Conservation (phyloP, 2,797 vertebrate species). For the Galago senegalensis region DNA sequence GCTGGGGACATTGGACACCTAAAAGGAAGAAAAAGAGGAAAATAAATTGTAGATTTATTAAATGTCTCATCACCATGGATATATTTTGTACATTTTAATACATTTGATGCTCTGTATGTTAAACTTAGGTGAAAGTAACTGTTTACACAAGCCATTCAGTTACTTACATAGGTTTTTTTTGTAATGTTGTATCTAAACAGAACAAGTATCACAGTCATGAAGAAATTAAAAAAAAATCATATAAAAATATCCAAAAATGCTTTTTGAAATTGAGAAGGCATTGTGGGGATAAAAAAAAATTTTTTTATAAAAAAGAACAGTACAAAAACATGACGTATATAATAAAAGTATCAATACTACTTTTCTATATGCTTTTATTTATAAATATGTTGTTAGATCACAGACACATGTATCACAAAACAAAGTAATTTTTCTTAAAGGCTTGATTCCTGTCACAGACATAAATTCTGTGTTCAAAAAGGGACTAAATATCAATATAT, state of each 20-base stretch:
- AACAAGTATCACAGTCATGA: background rate
- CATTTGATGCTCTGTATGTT: conserved; percentile 63
- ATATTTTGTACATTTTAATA: conserved; percentile 61
- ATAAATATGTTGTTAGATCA: conserved; percentile 18
- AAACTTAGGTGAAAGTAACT: conserved; percentile 43
- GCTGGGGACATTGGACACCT: conserved; percentile 89
- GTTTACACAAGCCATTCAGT: background rate
- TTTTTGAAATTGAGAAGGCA: conserved; percentile 54
- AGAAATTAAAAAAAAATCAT: background rate
- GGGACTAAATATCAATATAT: conserved; percentile 28
- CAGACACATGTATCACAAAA: conserved; percentile 30
- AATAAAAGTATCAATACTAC: conserved; percentile 8
- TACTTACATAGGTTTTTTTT: conserved; percentile 42
- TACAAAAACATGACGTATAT: conserved; percentile 49
- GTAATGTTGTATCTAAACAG: conserved; percentile 25
- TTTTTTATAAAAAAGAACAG: conserved; percentile 39
- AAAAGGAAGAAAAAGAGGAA: conserved; percentile 80
- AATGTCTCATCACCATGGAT: conserved; percentile 32
- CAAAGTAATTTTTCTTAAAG: conserved; percentile 45
- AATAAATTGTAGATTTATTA: conserved; percentile 75
- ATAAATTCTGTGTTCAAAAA: conserved; percentile 3
- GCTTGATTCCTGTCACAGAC: conserved; percentile 33
- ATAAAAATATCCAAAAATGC: background rate
- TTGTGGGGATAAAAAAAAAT: background rate
- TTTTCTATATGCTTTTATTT: conserved; percentile 63